Evolutionary conservation across 2,888 invertebrate species (phyloP), one percentile per base, ranked within the genome.

Genomic region (Notodonta ziczac): DNA sequence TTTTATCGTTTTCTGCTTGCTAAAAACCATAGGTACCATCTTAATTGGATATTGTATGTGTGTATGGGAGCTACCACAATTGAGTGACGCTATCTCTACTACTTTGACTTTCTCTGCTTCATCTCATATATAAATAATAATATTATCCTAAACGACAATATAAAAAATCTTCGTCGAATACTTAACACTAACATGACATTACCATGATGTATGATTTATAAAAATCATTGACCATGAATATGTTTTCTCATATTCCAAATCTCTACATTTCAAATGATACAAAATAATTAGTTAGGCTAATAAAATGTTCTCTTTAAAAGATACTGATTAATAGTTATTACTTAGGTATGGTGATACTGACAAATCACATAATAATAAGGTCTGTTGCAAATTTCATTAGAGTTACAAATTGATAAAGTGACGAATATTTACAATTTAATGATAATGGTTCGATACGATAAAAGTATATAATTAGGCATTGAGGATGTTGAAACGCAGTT

Each of bases 301-400:
- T 67, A 65, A 85, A 81, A 86, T 81, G 82, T 87, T 89, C 85
- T 88, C 85, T 87, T 84, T 78, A 81, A 86, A 74, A 83, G 78
- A 86, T 87, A 84, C 86, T 86, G 88, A 88, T 82, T 89, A 84
- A 84, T 80, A 80, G 80, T 80, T 82, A 84, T 84, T 85, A 82
- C 81, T 83, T 85, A 87, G 81, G 72, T 83, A 87, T 84, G 83
- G 84, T 89, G 87, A 87, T 87, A 85, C 87, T 86, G 70, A 75
- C 73, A 72, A 87, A 88, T 86, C 87, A 86, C 83, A 80, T 79
- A 80, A 75, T 68, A 76, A 79, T 88, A 89, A 87, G 86, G 83
- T 85, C 87, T 89, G 89, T 90, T 91, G 87, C 85, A 82, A 87
- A 85, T 83, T 78, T 73, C 73, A 61, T 73, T 76, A 76, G 73